Base-by-base conservation (phyloP, 92 coral and sea anemone species). In the Zoanthus gigantus region DNA sequence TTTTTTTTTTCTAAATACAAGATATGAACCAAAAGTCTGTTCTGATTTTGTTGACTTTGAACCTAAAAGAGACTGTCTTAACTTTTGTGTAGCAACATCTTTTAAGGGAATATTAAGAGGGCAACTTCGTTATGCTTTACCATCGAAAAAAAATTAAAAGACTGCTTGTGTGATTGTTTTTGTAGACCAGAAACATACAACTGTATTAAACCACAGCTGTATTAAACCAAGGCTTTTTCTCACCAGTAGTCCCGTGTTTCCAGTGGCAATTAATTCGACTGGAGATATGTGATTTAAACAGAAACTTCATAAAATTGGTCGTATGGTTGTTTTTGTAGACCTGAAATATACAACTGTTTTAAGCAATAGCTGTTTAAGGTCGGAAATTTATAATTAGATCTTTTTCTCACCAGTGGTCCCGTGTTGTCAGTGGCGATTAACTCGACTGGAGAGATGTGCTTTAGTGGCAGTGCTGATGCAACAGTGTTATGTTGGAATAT, bases 401-500 rank as follows among this genome's bases (percentile, higher is more conserved):
- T 12, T 15, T 63, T 63, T n/a, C 34, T 61, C 75, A 11, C 14
- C 76, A 97, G 99, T 76, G 95, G 94, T 31, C 95, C 99, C 9
- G 96, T 97, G 52, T 90, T 97, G 57, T 92, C 98, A 7, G 92
- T 95, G 29, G 97, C 90, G 9, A 89, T 97, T 81, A 93, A 87
- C 77, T 93, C 96, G 34, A 93, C 99, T 7, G 94, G 99, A 76
- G 99, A 95, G 71, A 97, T 94, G 94, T 97, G 99, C 85, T 97
- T 92, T 32, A 97, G 98, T 65, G 98, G 97, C 48, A 92, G 99
- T 54, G 99, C 96, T 23, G 99, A 97, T 83, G 82, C 94, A 1
- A 93, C 99, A 11, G 90, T 97, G 11, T 86, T 94, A n/a, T 97
- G 97, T 69, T 97, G 99, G 99, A 95, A 94, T 80, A 94, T 97